Evolutionary conservation across 2,888 invertebrate species (phyloP), one percentile per base, ranked within the genome.

Genomic region (Abrostola tripartita): DNA sequence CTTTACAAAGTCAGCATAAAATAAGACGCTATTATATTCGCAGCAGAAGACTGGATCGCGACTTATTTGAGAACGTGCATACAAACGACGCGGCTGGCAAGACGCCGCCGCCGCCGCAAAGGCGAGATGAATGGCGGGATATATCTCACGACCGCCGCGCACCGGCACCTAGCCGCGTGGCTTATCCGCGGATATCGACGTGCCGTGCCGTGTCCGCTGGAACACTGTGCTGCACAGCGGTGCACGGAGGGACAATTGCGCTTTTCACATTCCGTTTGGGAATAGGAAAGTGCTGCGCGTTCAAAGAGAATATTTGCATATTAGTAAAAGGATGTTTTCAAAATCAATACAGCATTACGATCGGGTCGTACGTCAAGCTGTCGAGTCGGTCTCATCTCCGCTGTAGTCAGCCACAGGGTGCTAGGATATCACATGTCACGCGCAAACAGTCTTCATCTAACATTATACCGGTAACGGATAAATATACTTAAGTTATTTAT

Each of bases 71-170:
- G 50, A 53, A 42, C 24, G 40, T 24, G 54, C 52, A 52, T 37
- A 52, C 54, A 55, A 36, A 38, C 42, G 59, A 38, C 40, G 68
- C 61, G 41, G 38, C 37, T 24, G 41, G 14, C 44, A 14, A 14
- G 11, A 12, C 6, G 10, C 37, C 5, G 37, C 50, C 6, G 10
- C 37, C 5, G 37, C 50, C 14, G 44, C 7, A 7, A 14, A 44
- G 38, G 10, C 51, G 57, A 54, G 57, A 71, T 44, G 71, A 47
- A 59, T 59, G 54, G 44, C 58, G 59, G 51, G 58, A 65, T 52
- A 64, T 56, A 51, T 60, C 38, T 40, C 42, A 42, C 24, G 54
- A 36, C 42, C 9, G 64, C 41, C 56, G 40, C 41, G 41, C 10
- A n/a, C n/a, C 37, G 37, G 41, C 49, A 53, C 41, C 62, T 44